These are phyloP conservation scores for Tinea pellionella DNA, from an alignment of 2,888 invertebrate genomes.

Conservation along the genomic window DNA sequence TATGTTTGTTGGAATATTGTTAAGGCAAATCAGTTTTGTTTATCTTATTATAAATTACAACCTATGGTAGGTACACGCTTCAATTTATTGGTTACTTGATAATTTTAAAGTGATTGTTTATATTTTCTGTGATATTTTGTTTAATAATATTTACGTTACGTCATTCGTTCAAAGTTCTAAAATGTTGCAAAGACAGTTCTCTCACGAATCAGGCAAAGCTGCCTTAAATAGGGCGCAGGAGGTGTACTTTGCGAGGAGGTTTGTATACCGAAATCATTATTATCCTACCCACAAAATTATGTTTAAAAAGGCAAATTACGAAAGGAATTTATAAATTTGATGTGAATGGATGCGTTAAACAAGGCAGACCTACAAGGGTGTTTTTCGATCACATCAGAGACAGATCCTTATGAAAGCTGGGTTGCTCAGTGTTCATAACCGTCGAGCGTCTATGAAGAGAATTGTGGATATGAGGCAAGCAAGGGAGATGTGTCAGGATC, in stretches of 20 bases:
- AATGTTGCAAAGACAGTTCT: conserved; percentile 50
- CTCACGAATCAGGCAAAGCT: conserved; percentile 56
- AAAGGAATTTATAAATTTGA: too few relatives aligned
- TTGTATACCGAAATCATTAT: conserved; percentile 3
- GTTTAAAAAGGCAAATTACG: too few relatives aligned
- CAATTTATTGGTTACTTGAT: neutral
- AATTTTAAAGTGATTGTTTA: conserved; percentile 6
- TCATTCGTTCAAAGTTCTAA: neutral
- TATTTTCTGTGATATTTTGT: neutral
- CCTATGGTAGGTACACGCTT: neutral
- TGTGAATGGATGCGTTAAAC: too few relatives aligned
- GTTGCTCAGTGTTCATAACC: too few relatives aligned
- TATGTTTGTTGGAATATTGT: neutral
- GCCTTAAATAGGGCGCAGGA: conserved; percentile 47
- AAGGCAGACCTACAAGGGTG: too few relatives aligned
- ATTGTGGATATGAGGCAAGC: too few relatives aligned
- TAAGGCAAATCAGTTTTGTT: neutral
- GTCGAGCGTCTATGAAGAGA: too few relatives aligned
- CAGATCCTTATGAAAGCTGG: too few relatives aligned
- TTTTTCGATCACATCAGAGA: too few relatives aligned
- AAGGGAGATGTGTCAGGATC: too few relatives aligned
- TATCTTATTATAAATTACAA: neutral
- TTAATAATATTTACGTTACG: neutral
- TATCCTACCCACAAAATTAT: neutral
- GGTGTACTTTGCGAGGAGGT: conserved; percentile 54